Evolutionary conservation across 2,888 invertebrate species (phyloP), one percentile per base, ranked within the genome.

Genomic region (Caenorhabditis sinica): DNA sequence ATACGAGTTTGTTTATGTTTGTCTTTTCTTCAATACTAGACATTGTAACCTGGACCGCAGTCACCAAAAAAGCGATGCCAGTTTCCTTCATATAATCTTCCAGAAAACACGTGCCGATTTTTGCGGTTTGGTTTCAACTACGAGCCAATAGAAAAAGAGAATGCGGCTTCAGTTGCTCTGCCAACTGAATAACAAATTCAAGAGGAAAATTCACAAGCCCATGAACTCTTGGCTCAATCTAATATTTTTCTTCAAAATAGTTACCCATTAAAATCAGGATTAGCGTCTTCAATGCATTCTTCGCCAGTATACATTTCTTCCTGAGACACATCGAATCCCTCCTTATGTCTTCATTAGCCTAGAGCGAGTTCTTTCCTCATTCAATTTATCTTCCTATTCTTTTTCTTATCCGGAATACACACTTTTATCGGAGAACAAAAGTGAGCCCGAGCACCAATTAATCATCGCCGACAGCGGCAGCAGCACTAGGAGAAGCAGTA

Each of bases 1-100:
- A 23, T 60, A 51, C 11, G 51, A 66, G 66, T 66, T 75, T 75
- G 65, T 75, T 58, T 75, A 65, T 75, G 66, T 75, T 75, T 75
- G 58, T 74, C 28, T 66, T 11, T 3, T 53, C 30, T 17, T 15
- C 20, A 28, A 45, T 33, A 30, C 43, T 51, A 36, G 11, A 51
- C 68, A 0, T 20, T 23, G 23, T n/a, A 51, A 56, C 45, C 75
- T 51, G 63, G 8, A 36, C n/a, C 53, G 17, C 51, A 53, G 45
- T 15, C 8, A 51, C 9, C 13, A 25, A 6, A 5, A 68, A 23
- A 63, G 51, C 40, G 63, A 40, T 36, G 56, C 11, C 9, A 28
- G 58, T 43, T 56, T 25, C 15, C 17, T 58, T 30, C n/a, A 30
- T 51, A 15, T 2, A n/a, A 45, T 60, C 60, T 23, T 58, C 8